Evolutionary conservation across 2,113 vertebrate genomes (phyloP).

Genomic region (Anoplopoma fimbria): DNA sequence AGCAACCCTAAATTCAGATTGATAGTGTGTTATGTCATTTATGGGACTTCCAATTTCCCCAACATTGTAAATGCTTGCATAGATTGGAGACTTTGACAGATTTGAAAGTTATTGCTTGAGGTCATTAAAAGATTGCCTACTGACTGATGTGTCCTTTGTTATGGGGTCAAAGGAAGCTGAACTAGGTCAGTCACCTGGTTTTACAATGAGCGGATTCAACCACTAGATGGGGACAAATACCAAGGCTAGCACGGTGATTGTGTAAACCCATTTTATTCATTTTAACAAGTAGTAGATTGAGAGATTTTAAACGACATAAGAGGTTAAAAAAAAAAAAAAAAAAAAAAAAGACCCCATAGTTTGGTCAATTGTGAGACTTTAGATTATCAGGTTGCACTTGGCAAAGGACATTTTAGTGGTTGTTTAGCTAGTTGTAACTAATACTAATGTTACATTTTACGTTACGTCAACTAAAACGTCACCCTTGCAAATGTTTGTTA

Average conservation of each 20-base stretch:
- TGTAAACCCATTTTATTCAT: background rate
- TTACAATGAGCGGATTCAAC: background rate
- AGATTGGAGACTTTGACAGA: background rate
- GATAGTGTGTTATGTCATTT: background rate
- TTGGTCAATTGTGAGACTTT: too few species aligned
- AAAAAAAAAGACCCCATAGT: background rate
- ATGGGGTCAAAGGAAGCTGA: background rate
- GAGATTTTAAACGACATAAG: too few species aligned
- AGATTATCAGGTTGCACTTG: background rate
- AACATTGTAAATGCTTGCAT: background rate
- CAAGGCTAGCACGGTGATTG: too few species aligned
- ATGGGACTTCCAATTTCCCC: background rate
- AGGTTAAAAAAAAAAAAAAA: too few species aligned
- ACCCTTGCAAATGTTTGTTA: too few species aligned
- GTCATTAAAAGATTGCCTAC: background rate
- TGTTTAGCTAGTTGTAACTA: background rate
- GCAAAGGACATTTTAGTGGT: background rate
- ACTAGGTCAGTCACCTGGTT: background rate
- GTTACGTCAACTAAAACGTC: background rate
- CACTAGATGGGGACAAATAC: conserved; percentile 4
- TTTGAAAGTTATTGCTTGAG: background rate
- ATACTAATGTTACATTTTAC: background rate
- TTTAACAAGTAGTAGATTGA: too few species aligned
- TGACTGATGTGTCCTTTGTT: background rate
- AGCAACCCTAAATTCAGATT: background rate